Percentiles rank a stretch among this genome's conserved stretches.
phyloP scores from a whole-genome alignment of 2,113 vertebrate species.

The Hippolais icterina region DNA sequence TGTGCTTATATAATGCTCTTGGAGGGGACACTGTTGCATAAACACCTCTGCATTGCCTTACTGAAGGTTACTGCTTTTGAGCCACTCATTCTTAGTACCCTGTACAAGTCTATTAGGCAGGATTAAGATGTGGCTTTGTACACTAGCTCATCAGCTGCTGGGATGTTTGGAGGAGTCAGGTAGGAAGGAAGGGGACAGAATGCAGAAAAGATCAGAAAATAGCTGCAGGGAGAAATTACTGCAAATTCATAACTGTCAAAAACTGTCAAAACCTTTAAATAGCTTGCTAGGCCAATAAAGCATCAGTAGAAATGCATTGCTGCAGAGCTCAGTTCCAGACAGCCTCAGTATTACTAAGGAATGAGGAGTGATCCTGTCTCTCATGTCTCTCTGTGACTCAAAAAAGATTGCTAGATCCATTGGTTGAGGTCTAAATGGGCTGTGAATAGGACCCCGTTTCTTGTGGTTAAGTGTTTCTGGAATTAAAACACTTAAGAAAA shows the following conservation, averaged over 20 bases:
- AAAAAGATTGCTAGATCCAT: background rate
- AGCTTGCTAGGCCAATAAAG: background rate
- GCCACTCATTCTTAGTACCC: background rate
- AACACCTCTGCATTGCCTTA: background rate
- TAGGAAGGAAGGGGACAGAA: background rate
- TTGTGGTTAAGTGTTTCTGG: background rate
- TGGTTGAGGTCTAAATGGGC: background rate
- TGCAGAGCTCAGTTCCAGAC: background rate
- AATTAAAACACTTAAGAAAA: background rate
- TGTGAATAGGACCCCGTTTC: background rate
- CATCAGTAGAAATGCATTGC: background rate
- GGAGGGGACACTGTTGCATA: background rate
- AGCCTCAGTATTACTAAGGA: background rate
- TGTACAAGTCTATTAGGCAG: background rate
- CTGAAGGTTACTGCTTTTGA: background rate
- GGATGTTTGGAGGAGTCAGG: background rate
- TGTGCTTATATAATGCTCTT: background rate
- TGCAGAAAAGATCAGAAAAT: background rate
- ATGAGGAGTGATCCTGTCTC: background rate
- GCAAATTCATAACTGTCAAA: constrained; percentile 11
- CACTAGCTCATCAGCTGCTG: background rate
- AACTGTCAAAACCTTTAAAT: constrained; percentile 40
- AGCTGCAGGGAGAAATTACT: background rate
- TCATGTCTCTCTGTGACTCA: background rate
- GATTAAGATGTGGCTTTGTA: background rate